A percentile compares a stretch with the other conserved stretches of the same genome.
These are phyloP conservation scores for Acipenser oxyrinchus DNA, from an alignment of 2,797 vertebrate genomes.

Conservation along the genomic window DNA sequence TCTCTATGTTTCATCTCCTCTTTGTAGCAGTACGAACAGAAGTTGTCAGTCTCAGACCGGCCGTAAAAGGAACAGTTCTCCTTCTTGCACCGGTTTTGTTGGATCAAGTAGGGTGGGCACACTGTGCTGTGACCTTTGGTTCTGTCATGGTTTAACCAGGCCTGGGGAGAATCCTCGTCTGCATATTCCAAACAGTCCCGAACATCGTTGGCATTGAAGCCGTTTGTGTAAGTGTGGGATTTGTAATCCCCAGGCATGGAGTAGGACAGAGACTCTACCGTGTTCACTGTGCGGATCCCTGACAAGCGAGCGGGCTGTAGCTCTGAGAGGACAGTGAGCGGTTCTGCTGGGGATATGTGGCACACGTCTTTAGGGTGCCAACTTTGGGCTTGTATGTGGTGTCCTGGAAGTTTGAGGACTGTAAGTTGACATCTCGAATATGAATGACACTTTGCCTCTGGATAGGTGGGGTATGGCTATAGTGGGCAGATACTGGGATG, in stretches of 20 bases:
- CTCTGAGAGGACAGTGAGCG: constrained; percentile 91
- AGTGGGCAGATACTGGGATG: constrained; percentile 75
- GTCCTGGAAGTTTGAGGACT: constrained; percentile 80
- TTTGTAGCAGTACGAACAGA: constrained; percentile 96
- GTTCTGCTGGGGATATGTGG: constrained; percentile 97
- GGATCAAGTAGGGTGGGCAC: constrained; percentile 76
- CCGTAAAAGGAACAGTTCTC: constrained; percentile 98
- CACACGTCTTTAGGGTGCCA: constrained; percentile 86
- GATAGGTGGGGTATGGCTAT: constrained; percentile 90
- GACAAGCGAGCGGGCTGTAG: constrained; percentile 85
- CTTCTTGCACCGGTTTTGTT: constrained; percentile 90
- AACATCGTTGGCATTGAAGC: constrained; percentile 73
- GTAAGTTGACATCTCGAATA: constrained; percentile 79
- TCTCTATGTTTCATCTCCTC: constrained; percentile 93
- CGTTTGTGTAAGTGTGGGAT: constrained; percentile 91
- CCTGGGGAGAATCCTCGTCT: constrained; percentile 76
- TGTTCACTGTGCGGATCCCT: constrained; percentile 78
- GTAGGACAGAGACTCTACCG: constrained; percentile 75
- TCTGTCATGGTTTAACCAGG: constrained; percentile 81
- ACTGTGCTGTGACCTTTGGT: constrained; percentile 72
- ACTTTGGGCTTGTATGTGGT: constrained; percentile 79
- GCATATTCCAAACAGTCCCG: constrained; percentile 87
- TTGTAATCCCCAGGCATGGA: constrained; percentile 82
- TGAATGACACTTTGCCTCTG: constrained; percentile 95
- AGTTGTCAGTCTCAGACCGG: constrained; percentile 89